These are phyloP conservation scores for Ecdyonurus torrentis DNA, from an alignment of 2,888 invertebrate genomes.

Conservation along the genomic window DNA sequence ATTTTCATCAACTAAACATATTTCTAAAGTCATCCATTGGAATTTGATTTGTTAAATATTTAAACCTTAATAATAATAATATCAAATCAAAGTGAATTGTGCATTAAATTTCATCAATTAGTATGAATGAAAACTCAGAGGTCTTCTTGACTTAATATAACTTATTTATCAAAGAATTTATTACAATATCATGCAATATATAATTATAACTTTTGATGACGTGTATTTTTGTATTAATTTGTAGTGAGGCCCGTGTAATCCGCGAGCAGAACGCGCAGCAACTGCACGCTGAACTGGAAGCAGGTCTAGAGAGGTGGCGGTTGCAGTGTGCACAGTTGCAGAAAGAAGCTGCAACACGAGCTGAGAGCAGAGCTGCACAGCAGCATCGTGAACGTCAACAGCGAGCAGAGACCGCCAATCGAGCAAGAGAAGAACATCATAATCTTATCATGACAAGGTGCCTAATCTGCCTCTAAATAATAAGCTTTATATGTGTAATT, in stretches of 20 bases:
- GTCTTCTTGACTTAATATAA: too few species aligned
- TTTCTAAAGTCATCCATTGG: too few species aligned
- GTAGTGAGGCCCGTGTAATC: slow-evolving; percentile 18
- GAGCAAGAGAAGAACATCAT: slow-evolving; percentile 18
- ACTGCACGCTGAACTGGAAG: slow-evolving; percentile 22
- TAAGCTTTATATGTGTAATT: neutral
- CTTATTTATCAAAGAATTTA: too few species aligned
- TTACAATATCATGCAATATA: too few species aligned
- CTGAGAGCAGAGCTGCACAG: slow-evolving; percentile 21
- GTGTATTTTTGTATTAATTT: slow-evolving; percentile 4
- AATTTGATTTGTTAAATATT: too few species aligned
- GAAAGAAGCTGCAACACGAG: slow-evolving; percentile 21
- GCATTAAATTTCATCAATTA: too few species aligned
- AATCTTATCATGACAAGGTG: slow-evolving; percentile 19
- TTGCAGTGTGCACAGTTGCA: slow-evolving; percentile 23
- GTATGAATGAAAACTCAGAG: too few species aligned
- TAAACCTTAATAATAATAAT: too few species aligned
- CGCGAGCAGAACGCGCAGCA: slow-evolving; percentile 21
- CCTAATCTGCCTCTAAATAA: neutral
- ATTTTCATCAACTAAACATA: too few species aligned
- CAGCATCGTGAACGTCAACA: slow-evolving; percentile 20
- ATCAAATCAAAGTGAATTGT: too few species aligned
- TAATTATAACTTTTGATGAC: too few species aligned
- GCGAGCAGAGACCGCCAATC: slow-evolving; percentile 18
- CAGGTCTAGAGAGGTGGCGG: slow-evolving; percentile 25